Conservation (phyloP, 2,888 invertebrate genomes). For the Acleris cristana region DNA sequence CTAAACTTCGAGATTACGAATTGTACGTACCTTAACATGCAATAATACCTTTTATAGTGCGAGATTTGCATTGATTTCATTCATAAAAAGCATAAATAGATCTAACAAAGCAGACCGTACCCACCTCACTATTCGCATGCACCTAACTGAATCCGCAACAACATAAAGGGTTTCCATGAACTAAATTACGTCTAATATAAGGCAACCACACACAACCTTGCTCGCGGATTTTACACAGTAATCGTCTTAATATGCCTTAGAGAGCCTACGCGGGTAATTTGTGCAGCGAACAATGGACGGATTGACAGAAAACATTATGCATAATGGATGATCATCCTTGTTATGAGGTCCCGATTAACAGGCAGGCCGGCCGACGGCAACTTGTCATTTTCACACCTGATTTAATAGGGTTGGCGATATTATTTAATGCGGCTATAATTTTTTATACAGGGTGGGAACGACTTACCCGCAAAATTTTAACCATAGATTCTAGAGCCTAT, state of each 20-base stretch:
- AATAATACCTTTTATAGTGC: too few relatives aligned
- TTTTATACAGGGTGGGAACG: too few relatives aligned
- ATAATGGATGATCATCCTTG: constrained; percentile 73
- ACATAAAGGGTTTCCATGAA: constrained; percentile 67
- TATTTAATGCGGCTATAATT: too few relatives aligned
- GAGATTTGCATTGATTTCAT: too few relatives aligned
- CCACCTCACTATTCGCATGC: background rate
- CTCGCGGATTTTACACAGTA: constrained; percentile 55
- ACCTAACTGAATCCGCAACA: constrained; percentile 29
- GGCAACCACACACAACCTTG: constrained; percentile 66
- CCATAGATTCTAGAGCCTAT: too few relatives aligned
- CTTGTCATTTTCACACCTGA: constrained; percentile 76
- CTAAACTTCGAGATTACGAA: too few relatives aligned
- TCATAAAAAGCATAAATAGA: too few relatives aligned
- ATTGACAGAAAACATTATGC: constrained; percentile 71
- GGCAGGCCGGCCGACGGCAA: constrained; percentile 48
- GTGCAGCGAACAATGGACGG: constrained; percentile 71
- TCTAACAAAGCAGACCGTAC: too few relatives aligned
- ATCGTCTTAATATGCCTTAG: constrained; percentile 57
- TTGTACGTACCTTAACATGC: too few relatives aligned
- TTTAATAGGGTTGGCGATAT: constrained; percentile 56
- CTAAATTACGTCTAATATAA: constrained; percentile 59
- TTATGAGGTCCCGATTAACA: constrained; percentile 68
- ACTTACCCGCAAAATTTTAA: too few relatives aligned
- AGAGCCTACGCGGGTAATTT: constrained; percentile 73